Evolutionary conservation across 2,888 invertebrate genomes (phyloP).

Genomic region (Cremastobaeus sp.): DNA sequence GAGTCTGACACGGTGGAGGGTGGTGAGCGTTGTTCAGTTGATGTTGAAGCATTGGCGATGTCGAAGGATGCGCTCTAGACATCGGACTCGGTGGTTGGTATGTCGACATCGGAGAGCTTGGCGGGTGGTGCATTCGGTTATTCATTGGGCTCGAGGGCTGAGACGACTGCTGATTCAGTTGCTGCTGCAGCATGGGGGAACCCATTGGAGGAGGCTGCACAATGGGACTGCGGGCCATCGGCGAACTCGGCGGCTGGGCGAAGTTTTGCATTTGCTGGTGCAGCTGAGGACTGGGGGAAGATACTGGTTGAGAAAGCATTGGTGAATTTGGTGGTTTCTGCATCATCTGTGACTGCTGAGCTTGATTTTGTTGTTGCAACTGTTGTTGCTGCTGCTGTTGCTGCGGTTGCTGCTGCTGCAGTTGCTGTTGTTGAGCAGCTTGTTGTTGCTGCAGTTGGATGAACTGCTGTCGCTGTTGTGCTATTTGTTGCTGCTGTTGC

Average conservation of each 20-base stretch:
- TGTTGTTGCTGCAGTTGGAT: conserved; percentile 77
- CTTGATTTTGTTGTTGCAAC: conserved; percentile 67
- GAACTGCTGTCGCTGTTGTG: conserved; percentile 74
- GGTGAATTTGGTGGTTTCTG: conserved; percentile 78
- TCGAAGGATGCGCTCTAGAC: conserved; percentile 74
- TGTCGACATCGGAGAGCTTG: conserved; percentile 76
- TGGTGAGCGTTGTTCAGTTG: conserved; percentile 78
- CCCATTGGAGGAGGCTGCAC: conserved; percentile 77
- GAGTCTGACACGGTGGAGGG: conserved; percentile 77
- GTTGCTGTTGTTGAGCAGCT: conserved; percentile 70
- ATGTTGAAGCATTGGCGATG: conserved; percentile 79
- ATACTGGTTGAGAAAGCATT: conserved; percentile 75
- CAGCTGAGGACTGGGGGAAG: conserved; percentile 78
- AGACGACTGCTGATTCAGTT: conserved; percentile 73
- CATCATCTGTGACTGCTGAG: conserved; percentile 67
- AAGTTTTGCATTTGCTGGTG: conserved; percentile 76
- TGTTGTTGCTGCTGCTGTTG: conserved; percentile 76
- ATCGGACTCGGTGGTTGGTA: conserved; percentile 78
- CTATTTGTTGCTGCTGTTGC: conserved; percentile 79
- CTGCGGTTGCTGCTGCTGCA: conserved; percentile 74
- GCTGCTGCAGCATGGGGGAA: conserved; percentile 78
- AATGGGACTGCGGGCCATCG: conserved; percentile 77
- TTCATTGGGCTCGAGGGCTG: conserved; percentile 78
- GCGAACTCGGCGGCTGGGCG: conserved; percentile 80
- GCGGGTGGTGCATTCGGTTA: conserved; percentile 72